Percentiles rank a stretch among this genome's conserved stretches.
phyloP scores from a whole-genome alignment of 2,888 invertebrate species.

The Allolobophora icterica region DNA sequence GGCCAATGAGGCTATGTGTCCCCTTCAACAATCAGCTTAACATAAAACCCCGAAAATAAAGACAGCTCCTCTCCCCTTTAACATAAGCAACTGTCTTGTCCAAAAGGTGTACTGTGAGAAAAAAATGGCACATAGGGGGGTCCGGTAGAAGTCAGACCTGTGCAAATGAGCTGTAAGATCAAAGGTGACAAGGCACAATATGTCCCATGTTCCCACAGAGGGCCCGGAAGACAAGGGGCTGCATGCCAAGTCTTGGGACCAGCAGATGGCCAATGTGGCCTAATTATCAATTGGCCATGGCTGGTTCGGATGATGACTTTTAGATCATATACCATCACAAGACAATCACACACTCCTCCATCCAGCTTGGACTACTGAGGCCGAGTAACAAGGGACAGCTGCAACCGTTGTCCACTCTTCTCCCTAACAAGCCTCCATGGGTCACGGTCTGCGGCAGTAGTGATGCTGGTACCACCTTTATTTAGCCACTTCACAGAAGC shows the following conservation, averaged over 20 bases:
- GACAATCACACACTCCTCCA: neutral
- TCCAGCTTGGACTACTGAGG: neutral
- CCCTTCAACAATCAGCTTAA: neutral
- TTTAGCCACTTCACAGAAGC: neutral
- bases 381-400: neutral
- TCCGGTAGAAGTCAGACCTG: neutral
- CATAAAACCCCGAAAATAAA: neutral
- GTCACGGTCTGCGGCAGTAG: neutral
- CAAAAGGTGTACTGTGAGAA: neutral
- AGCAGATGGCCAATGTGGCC: constrained; percentile 23
- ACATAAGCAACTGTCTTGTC: neutral
- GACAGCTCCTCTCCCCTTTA: neutral
- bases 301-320: neutral
- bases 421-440: constrained; percentile 4
- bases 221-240: neutral
- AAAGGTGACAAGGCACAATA: neutral
- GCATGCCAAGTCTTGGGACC: neutral
- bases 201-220: neutral
- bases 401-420: neutral
- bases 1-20: neutral
- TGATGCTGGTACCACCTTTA: neutral
- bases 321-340: constrained; percentile 20
- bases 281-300: constrained; percentile 19
- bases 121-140: neutral
- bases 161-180: neutral